Evolutionary conservation across 2,888 invertebrate species (phyloP).

Genomic region (Tyria jacobaeae): DNA sequence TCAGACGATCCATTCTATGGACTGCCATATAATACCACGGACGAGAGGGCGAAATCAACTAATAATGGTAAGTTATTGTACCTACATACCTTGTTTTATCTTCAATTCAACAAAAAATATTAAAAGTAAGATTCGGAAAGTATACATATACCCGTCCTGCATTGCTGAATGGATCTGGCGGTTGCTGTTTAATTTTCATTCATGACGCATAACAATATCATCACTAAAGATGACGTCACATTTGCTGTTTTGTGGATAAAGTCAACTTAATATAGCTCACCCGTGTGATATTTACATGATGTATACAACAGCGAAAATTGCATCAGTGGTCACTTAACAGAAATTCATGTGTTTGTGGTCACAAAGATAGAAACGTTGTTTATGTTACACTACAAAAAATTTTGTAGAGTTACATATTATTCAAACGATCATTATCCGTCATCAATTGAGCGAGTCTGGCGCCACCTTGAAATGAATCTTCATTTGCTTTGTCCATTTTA

Average conservation of each 20-base stretch:
- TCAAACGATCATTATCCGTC: not conserved
- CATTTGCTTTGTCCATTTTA: conserved; percentile 11
- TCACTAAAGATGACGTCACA: conserved; percentile 18
- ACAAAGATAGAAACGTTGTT: not conserved
- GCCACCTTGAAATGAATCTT: conserved; percentile 3
- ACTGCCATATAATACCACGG: conserved; percentile 72
- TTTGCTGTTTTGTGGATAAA: not conserved
- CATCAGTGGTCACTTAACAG: not conserved
- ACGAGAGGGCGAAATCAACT: conserved; percentile 69
- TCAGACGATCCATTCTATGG: conserved; percentile 85
- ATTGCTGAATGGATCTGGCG: conserved; percentile 20
- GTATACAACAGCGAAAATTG: not conserved
- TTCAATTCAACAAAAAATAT: conserved; percentile 4
- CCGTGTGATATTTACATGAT: not conserved
- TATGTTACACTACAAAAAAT: not conserved
- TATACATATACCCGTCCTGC: conserved; percentile 15
- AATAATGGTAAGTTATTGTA: conserved; percentile 71
- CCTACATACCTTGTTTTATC: not conserved
- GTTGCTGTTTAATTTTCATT: conserved; percentile 32
- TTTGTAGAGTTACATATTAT: not conserved
- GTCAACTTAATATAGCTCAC: not conserved
- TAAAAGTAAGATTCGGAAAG: conserved; percentile 16
- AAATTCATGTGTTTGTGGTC: too few species aligned
- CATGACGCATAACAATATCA: conserved; percentile 28
- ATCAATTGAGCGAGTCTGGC: not conserved